Base-by-base conservation (phyloP, 2,113 vertebrate species). In the Anguilla rostrata region DNA sequence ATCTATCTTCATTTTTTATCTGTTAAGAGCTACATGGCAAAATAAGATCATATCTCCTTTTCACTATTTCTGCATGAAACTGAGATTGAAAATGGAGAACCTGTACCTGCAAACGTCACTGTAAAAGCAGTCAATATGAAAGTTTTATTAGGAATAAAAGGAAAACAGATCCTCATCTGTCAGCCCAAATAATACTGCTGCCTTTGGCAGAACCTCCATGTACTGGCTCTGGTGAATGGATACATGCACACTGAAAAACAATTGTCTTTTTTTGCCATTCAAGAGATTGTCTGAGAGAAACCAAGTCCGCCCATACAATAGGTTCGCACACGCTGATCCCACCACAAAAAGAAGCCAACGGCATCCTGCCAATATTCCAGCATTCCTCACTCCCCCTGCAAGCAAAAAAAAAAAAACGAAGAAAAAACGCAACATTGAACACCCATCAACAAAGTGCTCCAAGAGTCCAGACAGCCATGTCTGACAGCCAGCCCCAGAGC, bases 1-100 rank as follows among this genome's bases (percentile, higher is more conserved):
- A 66, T 81, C 39, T 57, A 83, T 43, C 81, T 66, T 20, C 60
- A 66, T 66, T 22, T 82, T 79, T 84, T 82, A 78, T 86, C 87
- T 90, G 22, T 71, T 66, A 53, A 53, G 49, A 53, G 7, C 49
- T 53, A 14, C 1, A 53, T 12, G 7, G 49, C 11, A 53, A 53
- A 11, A 53, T 53, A 53, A 53, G 49, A 53, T 46, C 43, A 85
- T 26, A 57, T 75, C 60, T 39, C 15, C 43, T 26, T 34, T 12
- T 2, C 71, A 34, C 71, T 75, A 34, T 75, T 75, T 75, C 71
- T 75, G 71, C n/a, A 9, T 22, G n/a, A 34, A 2, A 12, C n/a
- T 1, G 9, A 75, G 71, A 34, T n/a, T 34, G 26, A n/a, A 12
- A 26, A 34, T 75, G 9, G 22, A 29, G 26, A n/a, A 75, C 71